Percentiles rank a stretch among this genome's conserved stretches.
phyloP scores from a whole-genome alignment of 2,797 vertebrate species.

The Phylloscopus collybita region DNA sequence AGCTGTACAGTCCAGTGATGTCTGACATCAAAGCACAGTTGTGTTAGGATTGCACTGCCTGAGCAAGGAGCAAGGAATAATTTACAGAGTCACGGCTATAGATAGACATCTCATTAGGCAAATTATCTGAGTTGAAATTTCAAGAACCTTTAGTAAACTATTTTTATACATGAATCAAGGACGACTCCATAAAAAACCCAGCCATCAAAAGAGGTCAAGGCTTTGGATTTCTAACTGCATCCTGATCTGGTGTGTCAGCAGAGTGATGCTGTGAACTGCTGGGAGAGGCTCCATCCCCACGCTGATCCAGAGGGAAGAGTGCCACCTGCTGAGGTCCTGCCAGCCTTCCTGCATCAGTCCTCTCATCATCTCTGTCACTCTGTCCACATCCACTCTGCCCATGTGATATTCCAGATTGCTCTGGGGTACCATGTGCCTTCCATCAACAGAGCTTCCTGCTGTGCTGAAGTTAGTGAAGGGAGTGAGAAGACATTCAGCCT shows the following conservation, averaged over 20 bases:
- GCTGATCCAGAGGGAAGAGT: slow-evolving; percentile 15
- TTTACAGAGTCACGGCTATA: not conserved
- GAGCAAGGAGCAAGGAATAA: not conserved
- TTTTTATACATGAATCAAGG: slow-evolving; percentile 28
- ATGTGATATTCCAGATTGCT: not conserved
- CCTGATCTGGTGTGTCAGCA: not conserved
- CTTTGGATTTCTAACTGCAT: not conserved
- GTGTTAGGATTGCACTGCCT: not conserved
- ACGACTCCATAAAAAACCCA: not conserved
- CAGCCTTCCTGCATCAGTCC: not conserved
- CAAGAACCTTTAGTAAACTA: slow-evolving; percentile 28
- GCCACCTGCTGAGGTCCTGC: slow-evolving; percentile 44
- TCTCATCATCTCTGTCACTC: not conserved
- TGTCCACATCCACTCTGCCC: not conserved
- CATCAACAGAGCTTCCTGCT: not conserved
- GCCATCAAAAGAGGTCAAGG: not conserved
- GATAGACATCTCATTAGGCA: slow-evolving; percentile 10
- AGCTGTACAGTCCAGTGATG: not conserved
- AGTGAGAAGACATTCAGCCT: not conserved
- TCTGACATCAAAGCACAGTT: not conserved
- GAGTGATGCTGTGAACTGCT: not conserved
- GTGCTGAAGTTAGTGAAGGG: not conserved
- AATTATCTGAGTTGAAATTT: slow-evolving; percentile 28
- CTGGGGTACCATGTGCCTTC: not conserved
- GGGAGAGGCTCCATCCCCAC: not conserved